Conservation (phyloP, 2,113 vertebrate genomes). For the Pteropus alecto region DNA sequence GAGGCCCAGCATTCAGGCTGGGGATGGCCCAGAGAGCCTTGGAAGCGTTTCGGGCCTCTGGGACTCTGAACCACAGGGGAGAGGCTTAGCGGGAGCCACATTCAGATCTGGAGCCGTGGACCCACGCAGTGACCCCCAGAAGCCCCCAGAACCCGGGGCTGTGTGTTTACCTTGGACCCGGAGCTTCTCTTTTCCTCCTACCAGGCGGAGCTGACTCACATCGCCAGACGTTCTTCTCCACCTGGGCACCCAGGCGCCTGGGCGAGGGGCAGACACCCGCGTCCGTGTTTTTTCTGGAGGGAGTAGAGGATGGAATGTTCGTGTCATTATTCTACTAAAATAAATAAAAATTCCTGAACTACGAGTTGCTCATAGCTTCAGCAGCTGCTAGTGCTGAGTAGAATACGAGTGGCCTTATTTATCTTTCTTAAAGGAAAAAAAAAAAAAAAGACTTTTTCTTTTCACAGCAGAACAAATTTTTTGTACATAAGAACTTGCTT, state of each 20-base stretch:
- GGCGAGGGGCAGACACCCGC: accelerated
- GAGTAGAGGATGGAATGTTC: not conserved
- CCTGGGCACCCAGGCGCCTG: not conserved
- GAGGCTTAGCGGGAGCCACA: not conserved
- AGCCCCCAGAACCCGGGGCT: not conserved
- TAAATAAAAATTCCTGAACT: slow-evolving; percentile 24
- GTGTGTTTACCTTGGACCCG: not conserved
- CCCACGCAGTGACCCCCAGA: not conserved
- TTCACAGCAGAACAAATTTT: not conserved
- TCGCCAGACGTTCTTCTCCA: not conserved
- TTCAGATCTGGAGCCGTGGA: not conserved
- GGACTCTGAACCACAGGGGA: not conserved
- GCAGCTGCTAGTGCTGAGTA: not conserved
- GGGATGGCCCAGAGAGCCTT: not conserved
- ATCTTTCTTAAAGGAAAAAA: not conserved
- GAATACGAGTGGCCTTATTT: slow-evolving; percentile 7
- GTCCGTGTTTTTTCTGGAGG: not conserved
- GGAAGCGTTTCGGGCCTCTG: not conserved
- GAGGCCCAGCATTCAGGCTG: not conserved
- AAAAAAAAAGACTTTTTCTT: not conserved
- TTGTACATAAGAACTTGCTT: not conserved
- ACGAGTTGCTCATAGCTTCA: not conserved
- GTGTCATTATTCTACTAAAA: slow-evolving; percentile 27
- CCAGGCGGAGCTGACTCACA: not conserved
- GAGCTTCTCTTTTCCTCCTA: not conserved